Conservation (phyloP, 2,113 vertebrate species). For the Struthidea cinerea region DNA sequence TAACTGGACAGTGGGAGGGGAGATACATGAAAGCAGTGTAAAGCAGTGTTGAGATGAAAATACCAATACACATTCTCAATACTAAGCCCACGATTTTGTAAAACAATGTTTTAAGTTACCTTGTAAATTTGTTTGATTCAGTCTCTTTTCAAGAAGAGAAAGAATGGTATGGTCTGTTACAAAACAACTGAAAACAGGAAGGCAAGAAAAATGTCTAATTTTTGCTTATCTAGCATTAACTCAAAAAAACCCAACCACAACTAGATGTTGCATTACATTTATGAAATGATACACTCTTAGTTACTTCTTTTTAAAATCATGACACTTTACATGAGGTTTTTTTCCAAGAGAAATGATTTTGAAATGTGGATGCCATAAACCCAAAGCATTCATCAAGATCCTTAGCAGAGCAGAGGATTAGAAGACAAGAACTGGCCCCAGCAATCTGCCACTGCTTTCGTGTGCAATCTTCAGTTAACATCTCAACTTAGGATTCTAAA, state of each 20-base stretch:
- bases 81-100: background rate
- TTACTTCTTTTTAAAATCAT: background rate
- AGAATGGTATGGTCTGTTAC: background rate
- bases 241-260: background rate
- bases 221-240: background rate
- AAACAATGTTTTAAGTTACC: background rate
- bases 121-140: background rate
- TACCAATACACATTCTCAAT: background rate
- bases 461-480: background rate
- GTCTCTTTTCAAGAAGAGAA: background rate
- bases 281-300: background rate
- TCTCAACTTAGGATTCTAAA: background rate
- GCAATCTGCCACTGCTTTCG: background rate
- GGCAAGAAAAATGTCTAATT: background rate
- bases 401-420: background rate
- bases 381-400: background rate
- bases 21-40: background rate
- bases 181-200: background rate
- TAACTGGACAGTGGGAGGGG: background rate
- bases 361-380: background rate
- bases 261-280: background rate
- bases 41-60: background rate
- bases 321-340: background rate
- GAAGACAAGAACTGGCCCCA: background rate
- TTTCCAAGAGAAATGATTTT: background rate